These are phyloP conservation scores for Stenodema calcarata DNA, from an alignment of 2,888 invertebrate genomes.

Conservation along the genomic window DNA sequence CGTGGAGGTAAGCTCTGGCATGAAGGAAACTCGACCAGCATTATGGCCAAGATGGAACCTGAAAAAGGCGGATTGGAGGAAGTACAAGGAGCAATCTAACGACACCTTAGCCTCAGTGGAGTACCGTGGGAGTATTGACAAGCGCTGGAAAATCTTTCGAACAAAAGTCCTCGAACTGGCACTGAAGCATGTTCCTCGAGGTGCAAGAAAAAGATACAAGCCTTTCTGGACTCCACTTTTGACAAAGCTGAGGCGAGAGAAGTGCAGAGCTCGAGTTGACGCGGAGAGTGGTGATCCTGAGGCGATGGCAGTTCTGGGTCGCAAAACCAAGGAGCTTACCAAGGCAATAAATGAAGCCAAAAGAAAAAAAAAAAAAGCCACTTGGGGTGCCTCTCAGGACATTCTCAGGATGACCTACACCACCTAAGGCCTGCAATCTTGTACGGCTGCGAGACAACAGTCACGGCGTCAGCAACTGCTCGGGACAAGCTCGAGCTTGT, in stretches of 20 bases:
- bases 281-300: constrained; percentile 9
- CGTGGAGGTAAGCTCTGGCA: not conserved
- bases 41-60: too few relatives aligned
- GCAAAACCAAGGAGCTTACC: not conserved
- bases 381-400: too few relatives aligned
- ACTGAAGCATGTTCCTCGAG: not conserved
- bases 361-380: too few relatives aligned
- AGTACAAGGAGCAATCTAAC: not conserved
- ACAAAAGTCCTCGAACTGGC: not conserved
- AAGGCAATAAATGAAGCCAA: not conserved
- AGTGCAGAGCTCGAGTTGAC: not conserved
- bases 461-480: too few relatives aligned
- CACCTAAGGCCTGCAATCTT: too few relatives aligned
- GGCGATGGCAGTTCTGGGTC: not conserved
- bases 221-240: not conserved
- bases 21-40: not conserved
- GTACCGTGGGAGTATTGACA: not conserved
- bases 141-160: not conserved
- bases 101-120: not conserved
- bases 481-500: too few relatives aligned
- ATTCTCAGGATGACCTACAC: too few relatives aligned
- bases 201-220: not conserved
- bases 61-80: too few relatives aligned
- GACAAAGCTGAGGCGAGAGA: not conserved
- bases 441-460: too few relatives aligned